Base-by-base conservation (phyloP, 2,113 vertebrate genomes). In the Gallinago media region DNA sequence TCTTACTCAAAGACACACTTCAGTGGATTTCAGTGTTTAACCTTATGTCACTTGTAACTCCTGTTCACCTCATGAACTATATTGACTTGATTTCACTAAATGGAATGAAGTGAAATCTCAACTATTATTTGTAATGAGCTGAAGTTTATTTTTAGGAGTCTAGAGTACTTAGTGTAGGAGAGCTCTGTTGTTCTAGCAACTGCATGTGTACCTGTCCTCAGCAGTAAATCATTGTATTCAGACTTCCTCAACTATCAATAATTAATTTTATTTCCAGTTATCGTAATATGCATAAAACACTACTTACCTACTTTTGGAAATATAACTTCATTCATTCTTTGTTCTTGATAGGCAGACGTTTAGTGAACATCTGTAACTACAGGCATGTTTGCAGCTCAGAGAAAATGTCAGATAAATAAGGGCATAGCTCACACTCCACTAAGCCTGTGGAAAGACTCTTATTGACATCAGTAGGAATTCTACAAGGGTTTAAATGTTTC, bases 101-200 rank as follows among this genome's bases (percentile, higher is more conserved):
- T 11, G 44, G 65, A 80, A 89, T 66, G 49, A 94, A 93, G 47
- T 42, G 58, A 88, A 61, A 32, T 50, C 76, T 92, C 80, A 84
- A 25, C 25, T 92, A 94, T 82, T 94, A 94, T 81, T 78, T 94
- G 73, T 75, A 61, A 73, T 91, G 70, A 93, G 44, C 66, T 87
- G 40, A 52, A 81, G 34, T 76, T 91, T 94, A 91, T 86, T 91
- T 96, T 93, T 95, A 92, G 92, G 79, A 88, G 9, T 31, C 65
- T 40, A 26, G 25, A 85, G 66, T 78, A 65, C 62, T 76, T 78
- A n/a, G 31, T 49, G 52, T 61, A 84, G 88, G 65, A 91, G 83
- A 91, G 61, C 49, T 89, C 80, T 73, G 56, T 87, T 79, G 73
- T 94, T 97, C 80, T 89, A 95, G 92, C 83, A 94, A 81, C 66